Evolutionary conservation across 2,797 vertebrate species (phyloP).

Genomic region (Ceryle rudis): DNA sequence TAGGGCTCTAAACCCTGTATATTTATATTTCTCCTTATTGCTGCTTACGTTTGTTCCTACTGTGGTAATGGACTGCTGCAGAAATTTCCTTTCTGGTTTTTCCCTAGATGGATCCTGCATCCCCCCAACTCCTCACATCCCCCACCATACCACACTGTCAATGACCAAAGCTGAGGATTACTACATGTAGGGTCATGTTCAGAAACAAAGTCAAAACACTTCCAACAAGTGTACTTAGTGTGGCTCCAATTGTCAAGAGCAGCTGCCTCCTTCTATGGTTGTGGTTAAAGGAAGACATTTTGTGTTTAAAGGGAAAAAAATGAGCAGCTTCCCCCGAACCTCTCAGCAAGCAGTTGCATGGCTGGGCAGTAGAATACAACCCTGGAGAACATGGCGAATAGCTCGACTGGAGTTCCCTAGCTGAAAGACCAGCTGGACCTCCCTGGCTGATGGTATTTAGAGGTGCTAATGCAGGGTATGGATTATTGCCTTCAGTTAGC

Average conservation of each 20-base stretch:
- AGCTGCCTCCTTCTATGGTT: background rate
- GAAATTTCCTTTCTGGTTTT: background rate
- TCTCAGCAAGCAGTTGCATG: background rate
- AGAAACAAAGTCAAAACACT: background rate
- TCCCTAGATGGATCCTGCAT: background rate
- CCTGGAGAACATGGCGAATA: background rate
- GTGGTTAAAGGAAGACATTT: background rate
- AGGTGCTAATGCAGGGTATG: accelerated
- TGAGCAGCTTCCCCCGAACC: background rate
- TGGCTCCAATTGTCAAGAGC: background rate
- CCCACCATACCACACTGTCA: background rate
- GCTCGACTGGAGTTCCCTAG: background rate
- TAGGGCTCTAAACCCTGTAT: background rate
- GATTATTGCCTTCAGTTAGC: background rate
- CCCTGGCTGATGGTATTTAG: background rate
- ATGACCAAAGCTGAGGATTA: background rate
- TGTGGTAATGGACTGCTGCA: background rate
- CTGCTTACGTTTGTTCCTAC: background rate
- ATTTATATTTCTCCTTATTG: background rate
- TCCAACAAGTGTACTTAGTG: background rate
- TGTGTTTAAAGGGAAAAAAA: background rate
- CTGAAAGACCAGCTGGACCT: background rate
- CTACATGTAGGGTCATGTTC: background rate
- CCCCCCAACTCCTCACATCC: background rate
- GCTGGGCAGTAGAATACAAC: background rate